Base-by-base conservation (phyloP, 2,797 vertebrate species). In the Xiphophorus birchmanni region DNA sequence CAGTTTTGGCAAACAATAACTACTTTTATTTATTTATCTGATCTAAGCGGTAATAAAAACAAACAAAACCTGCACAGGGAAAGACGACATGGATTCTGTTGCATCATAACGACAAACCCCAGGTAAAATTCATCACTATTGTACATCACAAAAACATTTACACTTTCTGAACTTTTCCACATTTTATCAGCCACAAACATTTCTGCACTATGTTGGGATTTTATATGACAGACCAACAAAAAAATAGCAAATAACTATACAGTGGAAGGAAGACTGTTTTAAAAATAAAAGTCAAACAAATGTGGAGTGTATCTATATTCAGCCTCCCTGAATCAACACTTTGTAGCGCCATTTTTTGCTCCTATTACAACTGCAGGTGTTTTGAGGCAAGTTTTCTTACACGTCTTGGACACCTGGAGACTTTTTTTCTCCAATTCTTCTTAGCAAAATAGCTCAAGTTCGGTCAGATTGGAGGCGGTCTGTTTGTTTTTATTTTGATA, bases 21-120 rank as follows among this genome's bases (percentile, higher is more conserved):
- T 79, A 44, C 12, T 74, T 17, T 81, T 67, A 85, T 87, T 35
- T 67, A 86, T 88, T 63, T 52, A 88, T 83, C 73, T 75, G 44
- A 50, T 47, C n/a, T 77, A 78, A 76, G 67, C 23, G 11, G 77
- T 84, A 44, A 48, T 67, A 26, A 84, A 52, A 82, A 67, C 50
- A 73, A 42, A 44, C 35, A 56, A 56, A 56, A 72, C 58, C 52
- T 29, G 29, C n/a, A 75, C 8, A 48, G 42, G 26, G 71, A 26
- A 74, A 21, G 37, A 77, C 56, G 65, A 79, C 47, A 69, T 79
- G 12, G 52, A 58, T 35, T 77, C 42, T 60, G 52, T 23, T 75
- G 47, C 5, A 75, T 17, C 21, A 77, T 63, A 73, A 37, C 32
- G 65, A 76, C 50, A 40, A 78, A 37, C 77, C 63, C 65, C 58